Percentiles rank a stretch among this genome's conserved stretches.
phyloP scores from a whole-genome alignment of 2,888 invertebrate species.

The Dilophus febrilis region DNA sequence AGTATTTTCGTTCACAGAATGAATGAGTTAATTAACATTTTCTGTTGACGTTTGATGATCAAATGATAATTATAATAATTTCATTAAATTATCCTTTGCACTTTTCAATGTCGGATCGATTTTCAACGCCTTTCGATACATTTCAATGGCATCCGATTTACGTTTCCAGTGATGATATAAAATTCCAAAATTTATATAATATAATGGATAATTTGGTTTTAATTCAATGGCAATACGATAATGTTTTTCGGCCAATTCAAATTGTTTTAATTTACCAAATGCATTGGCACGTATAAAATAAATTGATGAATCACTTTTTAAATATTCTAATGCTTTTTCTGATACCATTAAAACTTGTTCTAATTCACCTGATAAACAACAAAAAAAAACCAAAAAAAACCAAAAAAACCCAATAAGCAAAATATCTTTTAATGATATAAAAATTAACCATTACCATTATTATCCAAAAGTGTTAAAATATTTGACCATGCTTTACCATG shows the following conservation, averaged over 20 bases:
- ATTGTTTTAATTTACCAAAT: constrained; percentile 64
- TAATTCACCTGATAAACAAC: constrained; percentile 34
- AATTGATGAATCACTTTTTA: constrained; percentile 60
- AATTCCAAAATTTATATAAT: constrained; percentile 85
- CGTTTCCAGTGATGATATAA: constrained; percentile 87
- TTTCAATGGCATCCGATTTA: constrained; percentile 47
- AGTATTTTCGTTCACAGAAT: no score
- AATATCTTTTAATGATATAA: no score
- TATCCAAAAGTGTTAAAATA: constrained; percentile 67
- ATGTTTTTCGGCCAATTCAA: constrained; percentile 60
- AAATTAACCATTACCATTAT: no score
- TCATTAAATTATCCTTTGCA: constrained; percentile 50
- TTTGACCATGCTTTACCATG: constrained; percentile 88
- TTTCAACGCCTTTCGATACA: constrained; percentile 58
- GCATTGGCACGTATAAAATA: constrained; percentile 81
- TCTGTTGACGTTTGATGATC: no score
- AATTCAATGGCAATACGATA: constrained; percentile 59
- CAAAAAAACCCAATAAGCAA: no score
- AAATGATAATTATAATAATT: no score
- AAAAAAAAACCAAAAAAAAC: constrained; percentile 3
- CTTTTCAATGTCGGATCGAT: constrained; percentile 53
- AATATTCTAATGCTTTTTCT: constrained; percentile 44
- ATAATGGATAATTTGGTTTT: constrained; percentile 55
- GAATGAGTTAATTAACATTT: no score
- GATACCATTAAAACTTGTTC: constrained; percentile 55